Evolutionary conservation across 2,888 invertebrate genomes (phyloP), one percentile per base, ranked within the genome.

Genomic region (Heliconius ismenius): DNA sequence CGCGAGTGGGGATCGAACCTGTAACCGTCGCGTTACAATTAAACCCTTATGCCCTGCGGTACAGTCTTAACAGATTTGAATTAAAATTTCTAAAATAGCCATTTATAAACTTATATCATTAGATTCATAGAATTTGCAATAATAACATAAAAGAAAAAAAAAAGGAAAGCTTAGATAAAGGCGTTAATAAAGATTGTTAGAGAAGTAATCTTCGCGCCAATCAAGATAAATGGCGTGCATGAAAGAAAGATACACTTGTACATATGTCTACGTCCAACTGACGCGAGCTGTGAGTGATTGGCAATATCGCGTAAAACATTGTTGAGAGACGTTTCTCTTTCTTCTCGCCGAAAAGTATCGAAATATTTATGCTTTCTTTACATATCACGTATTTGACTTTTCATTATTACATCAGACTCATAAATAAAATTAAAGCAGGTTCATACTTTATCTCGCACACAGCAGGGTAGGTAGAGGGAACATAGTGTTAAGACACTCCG

Each of bases 251-350:
- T 80, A 78, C 79, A 79, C 77, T 79, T 76, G 76, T 81, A 79
- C 80, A 76, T 80, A 82, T 80, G 81, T 82, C 79, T 81, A 79
- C 74, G 82, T 81, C 81, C 80, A 73, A 79, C 81, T 81, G 81
- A 80, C 79, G 78, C 78, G 81, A 80, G 81, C 80, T 81, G 82
- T 83, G 82, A 83, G 82, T 83, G 83, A 83, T 82, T 82, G 82
- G 82, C 83, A 82, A 83, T 83, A 83, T 83, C 82, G 82, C 80
- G 81, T 81, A 82, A 83, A 83, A 83, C 82, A 82, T 81, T 80
- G 82, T 82, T 79, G 79, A 77, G 79, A 80, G 77, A 82, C 82
- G 80, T 81, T 81, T 82, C 81, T 80, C 81, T 79, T 80, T 81
- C 80, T 80, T 80, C 78, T 77, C 78, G 72, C 73, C 78, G 81